Conservation (phyloP, 2,888 invertebrate species). For the Catocala fraxini region DNA sequence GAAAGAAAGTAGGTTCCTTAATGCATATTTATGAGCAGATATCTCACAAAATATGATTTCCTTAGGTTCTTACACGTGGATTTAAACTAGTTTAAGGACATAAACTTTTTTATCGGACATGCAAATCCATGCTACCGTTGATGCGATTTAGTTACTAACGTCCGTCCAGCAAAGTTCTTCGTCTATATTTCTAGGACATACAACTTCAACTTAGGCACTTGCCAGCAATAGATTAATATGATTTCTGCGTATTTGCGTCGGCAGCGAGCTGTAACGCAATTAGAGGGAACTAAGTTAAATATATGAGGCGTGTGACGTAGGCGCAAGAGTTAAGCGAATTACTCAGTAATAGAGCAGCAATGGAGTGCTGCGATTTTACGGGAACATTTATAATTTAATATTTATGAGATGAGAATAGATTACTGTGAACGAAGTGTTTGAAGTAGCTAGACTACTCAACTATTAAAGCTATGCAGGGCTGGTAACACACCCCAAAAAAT, state of each 20-base stretch:
- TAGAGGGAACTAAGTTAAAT: slow-evolving; percentile 51
- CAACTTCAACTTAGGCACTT: slow-evolving; percentile 19
- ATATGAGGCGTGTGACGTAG: slow-evolving; percentile 44
- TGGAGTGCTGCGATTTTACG: slow-evolving; percentile 10
- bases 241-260: slow-evolving; percentile 51
- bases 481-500: no score
- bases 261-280: slow-evolving; percentile 49
- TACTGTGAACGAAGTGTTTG: not conserved
- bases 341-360: slow-evolving; percentile 40
- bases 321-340: slow-evolving; percentile 46
- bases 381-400: slow-evolving; percentile 8
- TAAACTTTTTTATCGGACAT: not conserved
- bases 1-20: no score
- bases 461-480: no score
- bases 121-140: not conserved
- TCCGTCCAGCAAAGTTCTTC: not conserved
- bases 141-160: not conserved
- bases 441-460: no score
- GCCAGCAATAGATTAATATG: slow-evolving; percentile 40
- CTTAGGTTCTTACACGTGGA: no score
- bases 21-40: no score
- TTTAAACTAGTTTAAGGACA: no score
- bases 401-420: slow-evolving; percentile 2
- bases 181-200: slow-evolving; percentile 2
- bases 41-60: no score